These are phyloP conservation scores for Pseudorhiza aurosa DNA, from an alignment of 30 jellyfish, hydroid and myxozoan species.

Conservation along the genomic window DNA sequence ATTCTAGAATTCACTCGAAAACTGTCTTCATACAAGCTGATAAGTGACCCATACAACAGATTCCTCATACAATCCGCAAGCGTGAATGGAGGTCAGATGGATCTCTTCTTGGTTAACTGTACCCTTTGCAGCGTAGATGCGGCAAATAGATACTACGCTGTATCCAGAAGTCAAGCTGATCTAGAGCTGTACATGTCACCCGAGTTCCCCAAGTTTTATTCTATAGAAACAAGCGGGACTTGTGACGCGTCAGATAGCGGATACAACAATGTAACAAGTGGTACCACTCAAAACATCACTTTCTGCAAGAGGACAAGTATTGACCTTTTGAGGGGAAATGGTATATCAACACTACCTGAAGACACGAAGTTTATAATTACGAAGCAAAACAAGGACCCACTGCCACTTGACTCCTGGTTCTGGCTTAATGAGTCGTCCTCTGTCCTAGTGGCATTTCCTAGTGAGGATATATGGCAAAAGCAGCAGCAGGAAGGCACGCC, in stretches of 20 bases:
- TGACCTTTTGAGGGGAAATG: background rate
- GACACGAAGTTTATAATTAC: constrained; percentile 16
- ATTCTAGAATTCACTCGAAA: constrained; percentile 42
- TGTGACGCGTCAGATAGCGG: constrained; percentile 5
- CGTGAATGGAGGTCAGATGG: background rate
- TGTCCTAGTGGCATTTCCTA: constrained; percentile 35
- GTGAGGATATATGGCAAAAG: constrained; percentile 10
- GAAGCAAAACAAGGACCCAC: background rate
- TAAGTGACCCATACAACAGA: constrained; percentile 29
- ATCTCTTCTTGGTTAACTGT: constrained; percentile 15
- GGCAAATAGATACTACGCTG: background rate
- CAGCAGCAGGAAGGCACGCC: constrained; percentile 39
- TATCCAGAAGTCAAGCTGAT: background rate
- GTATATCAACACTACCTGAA: background rate
- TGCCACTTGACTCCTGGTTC: constrained; percentile 74
- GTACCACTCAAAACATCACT: constrained; percentile 31
- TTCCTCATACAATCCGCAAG: constrained; percentile 1
- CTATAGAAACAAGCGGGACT: constrained; percentile 10
- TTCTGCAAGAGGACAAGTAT: constrained; percentile 23
- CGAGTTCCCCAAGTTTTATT: constrained; percentile 13
- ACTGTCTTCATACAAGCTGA: constrained; percentile 14
- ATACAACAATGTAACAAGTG: background rate
- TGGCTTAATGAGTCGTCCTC: constrained; percentile 68
- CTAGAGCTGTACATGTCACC: constrained; percentile 30
- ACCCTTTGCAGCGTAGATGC: constrained; percentile 15